phyloP scores from a whole-genome alignment of 1,140 invertebrate species.

The Whitmania pigra region DNA sequence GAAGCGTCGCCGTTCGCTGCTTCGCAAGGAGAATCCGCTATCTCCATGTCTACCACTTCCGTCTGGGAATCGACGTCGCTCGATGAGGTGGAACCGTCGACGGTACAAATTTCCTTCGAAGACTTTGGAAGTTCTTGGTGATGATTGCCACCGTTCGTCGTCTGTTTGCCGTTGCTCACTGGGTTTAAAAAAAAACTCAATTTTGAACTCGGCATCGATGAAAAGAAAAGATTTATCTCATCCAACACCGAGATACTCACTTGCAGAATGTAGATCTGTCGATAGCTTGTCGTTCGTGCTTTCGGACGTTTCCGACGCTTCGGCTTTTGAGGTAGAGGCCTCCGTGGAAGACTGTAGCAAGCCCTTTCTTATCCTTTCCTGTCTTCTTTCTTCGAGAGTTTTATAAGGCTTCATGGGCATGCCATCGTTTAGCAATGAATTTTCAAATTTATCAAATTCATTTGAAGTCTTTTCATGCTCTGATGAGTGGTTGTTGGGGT shows the following conservation, averaged over 20 bases:
- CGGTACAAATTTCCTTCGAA: too few species aligned
- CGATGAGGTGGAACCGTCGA: too few species aligned
- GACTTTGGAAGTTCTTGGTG: too few species aligned
- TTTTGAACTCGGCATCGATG: too few species aligned
- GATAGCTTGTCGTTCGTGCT: not conserved
- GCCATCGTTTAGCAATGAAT: not conserved
- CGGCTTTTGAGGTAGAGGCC: not conserved
- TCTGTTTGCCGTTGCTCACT: not conserved
- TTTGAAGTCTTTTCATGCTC: not conserved
- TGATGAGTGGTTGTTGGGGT: not conserved
- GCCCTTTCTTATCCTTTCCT: not conserved
- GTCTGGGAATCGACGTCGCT: not conserved
- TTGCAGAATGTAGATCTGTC: not conserved
- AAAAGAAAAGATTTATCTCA: too few species aligned
- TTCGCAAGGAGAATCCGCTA: not conserved
- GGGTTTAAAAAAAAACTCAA: too few species aligned
- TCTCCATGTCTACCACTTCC: not conserved
- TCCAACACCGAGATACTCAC: not conserved
- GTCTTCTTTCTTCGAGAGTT: slow-evolving; percentile 3
- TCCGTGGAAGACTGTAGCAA: not conserved
- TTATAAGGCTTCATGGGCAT: not conserved
- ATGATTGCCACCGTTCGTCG: too few species aligned
- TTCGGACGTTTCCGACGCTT: not conserved
- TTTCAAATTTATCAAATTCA: slow-evolving; percentile 7
- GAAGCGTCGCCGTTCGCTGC: not conserved